These are phyloP conservation scores for Ammodytes dubius DNA, from an alignment of 2,113 vertebrate genomes.

Conservation along the genomic window DNA sequence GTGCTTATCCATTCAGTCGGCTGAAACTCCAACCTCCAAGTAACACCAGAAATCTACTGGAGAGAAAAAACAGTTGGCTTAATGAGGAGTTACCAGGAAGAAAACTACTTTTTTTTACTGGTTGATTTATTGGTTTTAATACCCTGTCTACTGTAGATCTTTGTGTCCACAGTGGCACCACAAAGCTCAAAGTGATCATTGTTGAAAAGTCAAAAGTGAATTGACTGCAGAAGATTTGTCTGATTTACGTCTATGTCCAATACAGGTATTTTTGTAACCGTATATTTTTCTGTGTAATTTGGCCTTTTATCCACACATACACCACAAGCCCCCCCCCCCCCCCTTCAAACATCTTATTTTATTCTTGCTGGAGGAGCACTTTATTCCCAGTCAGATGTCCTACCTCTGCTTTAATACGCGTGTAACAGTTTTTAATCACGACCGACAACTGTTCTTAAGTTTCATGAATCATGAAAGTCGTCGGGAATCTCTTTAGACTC, in stretches of 20 bases:
- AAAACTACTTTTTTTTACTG: slow-evolving; percentile 18
- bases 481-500: too few species aligned
- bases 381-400: background rate
- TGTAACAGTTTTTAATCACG: background rate
- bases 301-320: too few species aligned
- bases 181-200: background rate
- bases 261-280: background rate
- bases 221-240: background rate
- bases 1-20: background rate
- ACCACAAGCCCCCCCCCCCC: too few species aligned
- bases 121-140: slow-evolving; percentile 26
- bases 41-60: background rate
- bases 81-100: background rate
- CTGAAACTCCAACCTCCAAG: background rate
- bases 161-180: background rate
- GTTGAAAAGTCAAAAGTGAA: background rate
- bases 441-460: too few species aligned
- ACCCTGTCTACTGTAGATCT: background rate
- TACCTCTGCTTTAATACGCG: background rate
- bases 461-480: too few species aligned
- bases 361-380: background rate
- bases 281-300: too few species aligned
- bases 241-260: background rate
- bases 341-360: background rate
- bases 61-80: background rate